Evolutionary conservation across 1,140 invertebrate species (phyloP).

Genomic region (Drosophila tropicalis): DNA sequence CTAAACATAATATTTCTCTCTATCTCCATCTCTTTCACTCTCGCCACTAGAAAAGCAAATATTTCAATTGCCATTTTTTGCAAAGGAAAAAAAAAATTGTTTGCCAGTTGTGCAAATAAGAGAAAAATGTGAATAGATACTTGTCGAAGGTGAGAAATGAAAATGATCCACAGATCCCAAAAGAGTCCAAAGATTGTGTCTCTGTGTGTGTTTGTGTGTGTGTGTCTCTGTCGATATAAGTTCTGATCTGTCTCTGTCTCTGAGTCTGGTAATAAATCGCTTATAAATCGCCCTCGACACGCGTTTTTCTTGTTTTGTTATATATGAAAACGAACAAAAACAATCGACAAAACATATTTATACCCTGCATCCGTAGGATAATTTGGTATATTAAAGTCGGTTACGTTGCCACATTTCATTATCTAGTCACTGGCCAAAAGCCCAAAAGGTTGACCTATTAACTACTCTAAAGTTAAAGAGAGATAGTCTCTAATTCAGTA

Average conservation of each 20-base stretch:
- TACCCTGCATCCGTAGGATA: no score
- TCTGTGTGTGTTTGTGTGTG: neutral
- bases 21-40: neutral
- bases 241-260: conserved; percentile 20
- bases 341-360: no score
- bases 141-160: conserved; percentile 13
- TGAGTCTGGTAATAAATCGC: conserved; percentile 60
- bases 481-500: no score
- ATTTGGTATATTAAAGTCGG: no score
- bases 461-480: no score
- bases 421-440: no score
- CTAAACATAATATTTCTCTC: neutral
- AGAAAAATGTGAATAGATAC: conserved; percentile 22
- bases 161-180: conserved; percentile 1
- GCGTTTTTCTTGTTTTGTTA: conserved; percentile 55
- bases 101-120: conserved; percentile 69
- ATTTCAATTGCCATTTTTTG: conserved; percentile 69
- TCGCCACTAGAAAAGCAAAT: conserved; percentile 32
- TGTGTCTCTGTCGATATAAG: conserved; percentile 7
- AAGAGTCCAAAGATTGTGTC: conserved; percentile 7
- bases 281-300: conserved; percentile 70
- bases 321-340: no score
- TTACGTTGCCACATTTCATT: no score
- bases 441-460: no score
- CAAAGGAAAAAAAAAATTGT: conserved; percentile 47